A percentile compares a stretch with the other conserved stretches of the same genome.
phyloP scores from a whole-genome alignment of 2,888 invertebrate species.

The Cryptocephalus primarius region DNA sequence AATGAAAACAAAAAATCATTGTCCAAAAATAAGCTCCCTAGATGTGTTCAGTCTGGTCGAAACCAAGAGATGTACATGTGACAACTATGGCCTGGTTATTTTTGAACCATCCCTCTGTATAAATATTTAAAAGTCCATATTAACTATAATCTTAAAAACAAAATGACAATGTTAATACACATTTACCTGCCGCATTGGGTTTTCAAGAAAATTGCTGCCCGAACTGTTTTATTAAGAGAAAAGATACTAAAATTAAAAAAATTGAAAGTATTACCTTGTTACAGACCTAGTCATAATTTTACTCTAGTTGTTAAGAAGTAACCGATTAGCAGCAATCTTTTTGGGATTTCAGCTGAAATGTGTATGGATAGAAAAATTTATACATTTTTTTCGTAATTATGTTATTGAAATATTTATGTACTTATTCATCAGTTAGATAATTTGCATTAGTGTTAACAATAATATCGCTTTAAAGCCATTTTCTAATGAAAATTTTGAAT shows the following conservation, averaged over 20 bases:
- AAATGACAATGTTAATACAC: constrained; percentile 20
- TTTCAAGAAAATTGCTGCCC: constrained; percentile 28
- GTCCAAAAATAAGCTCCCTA: constrained; percentile 10
- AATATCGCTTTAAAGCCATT: constrained; percentile 39
- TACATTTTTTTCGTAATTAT: constrained; percentile 32
- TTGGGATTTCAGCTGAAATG: constrained; percentile 23
- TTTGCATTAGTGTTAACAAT: constrained; percentile 39
- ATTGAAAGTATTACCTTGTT: constrained; percentile 28
- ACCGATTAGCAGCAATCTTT: constrained; percentile 22
- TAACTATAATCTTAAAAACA: constrained; percentile 2
- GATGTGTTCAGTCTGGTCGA: background rate
- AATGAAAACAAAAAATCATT: constrained; percentile 5
- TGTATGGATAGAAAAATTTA: constrained; percentile 27
- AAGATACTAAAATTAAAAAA: constrained; percentile 6
- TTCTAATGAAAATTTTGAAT: constrained; percentile 34
- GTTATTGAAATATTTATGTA: constrained; percentile 31
- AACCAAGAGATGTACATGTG: background rate
- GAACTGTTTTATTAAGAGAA: constrained; percentile 10
- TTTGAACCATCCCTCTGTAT: constrained; percentile 1
- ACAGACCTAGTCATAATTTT: constrained; percentile 25
- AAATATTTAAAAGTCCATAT: constrained; percentile 8
- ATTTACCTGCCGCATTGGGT: constrained; percentile 10
- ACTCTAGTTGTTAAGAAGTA: constrained; percentile 22
- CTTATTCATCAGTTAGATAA: constrained; percentile 33
- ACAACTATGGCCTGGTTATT: constrained; percentile 1